Evolutionary conservation across 2,888 invertebrate genomes (phyloP), one percentile per base, ranked within the genome.

Genomic region (Ormyrus labotus): DNA sequence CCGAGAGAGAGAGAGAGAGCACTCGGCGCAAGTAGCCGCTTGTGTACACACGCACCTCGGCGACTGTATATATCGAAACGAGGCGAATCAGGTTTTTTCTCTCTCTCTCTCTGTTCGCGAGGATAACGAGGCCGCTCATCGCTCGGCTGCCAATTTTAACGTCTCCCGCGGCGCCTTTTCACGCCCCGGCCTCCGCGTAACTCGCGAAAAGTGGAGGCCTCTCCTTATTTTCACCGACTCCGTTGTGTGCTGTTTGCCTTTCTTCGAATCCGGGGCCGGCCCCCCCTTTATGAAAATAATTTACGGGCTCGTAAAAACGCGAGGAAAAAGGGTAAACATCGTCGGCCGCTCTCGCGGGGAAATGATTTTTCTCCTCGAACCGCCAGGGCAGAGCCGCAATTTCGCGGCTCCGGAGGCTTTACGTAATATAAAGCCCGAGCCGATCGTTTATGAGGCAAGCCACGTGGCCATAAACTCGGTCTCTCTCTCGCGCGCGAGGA

Each of bases 81-180:
- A 57, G 47, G 57, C 51, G 34, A 34, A 34, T 34, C 34, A 34
- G 5, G 45, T 75, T 67, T 53, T 75, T 75, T 75, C 34, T 34
- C 34, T 1, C 19, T 34, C 34, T 34, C 34, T 34, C 34, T 34
- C 34, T 34, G 34, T 34, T 45, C 57, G 57, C 11, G 19, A 19
- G 9, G 55, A 11, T 55, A 76, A 68, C 68, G 68, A 76, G 68
- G 50, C 11, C 55, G 10, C 13, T 48, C 34, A 34, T 19, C 48
- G 9, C 57, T 48, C 45, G 61, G 45, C 60, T 19, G 67, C 74
- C 81, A 81, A 81, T 81, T 81, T 78, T 50, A 57, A 61, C 74
- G 70, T 74, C 78, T 70, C 78, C 78, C 57, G 78, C 78, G 78
- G 74, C 81, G 60, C 2, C 65, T 77, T 57, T 71, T 78, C 75